Evolutionary conservation across 2,797 vertebrate genomes (phyloP).

Genomic region (Dryobates pubescens): DNA sequence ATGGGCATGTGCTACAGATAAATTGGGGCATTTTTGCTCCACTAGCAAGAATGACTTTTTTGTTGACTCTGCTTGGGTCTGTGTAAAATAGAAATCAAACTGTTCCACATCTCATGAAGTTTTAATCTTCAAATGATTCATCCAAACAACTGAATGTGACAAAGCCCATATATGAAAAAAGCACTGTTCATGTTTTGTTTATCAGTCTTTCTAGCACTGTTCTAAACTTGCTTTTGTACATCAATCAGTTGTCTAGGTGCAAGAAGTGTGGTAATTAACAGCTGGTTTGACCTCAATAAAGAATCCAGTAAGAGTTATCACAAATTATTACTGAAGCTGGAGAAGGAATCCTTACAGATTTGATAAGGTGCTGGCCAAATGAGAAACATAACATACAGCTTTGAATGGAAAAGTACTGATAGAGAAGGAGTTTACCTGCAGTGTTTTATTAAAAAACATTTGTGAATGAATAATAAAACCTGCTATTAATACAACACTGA

Average conservation of each 20-base stretch:
- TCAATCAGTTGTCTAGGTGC: neutral
- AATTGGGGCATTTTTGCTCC: neutral
- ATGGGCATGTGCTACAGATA: neutral
- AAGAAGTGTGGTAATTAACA: neutral
- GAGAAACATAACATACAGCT: neutral
- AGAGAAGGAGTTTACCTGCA: neutral
- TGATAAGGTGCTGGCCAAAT: neutral
- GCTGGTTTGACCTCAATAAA: neutral
- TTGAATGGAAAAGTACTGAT: neutral
- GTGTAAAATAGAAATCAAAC: neutral
- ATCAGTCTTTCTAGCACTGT: neutral
- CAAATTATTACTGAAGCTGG: neutral
- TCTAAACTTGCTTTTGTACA: neutral
- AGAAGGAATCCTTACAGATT: neutral
- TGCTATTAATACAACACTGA: neutral
- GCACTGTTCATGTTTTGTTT: neutral
- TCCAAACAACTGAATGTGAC: neutral
- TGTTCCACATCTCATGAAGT: neutral
- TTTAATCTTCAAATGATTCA: neutral
- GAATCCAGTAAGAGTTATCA: neutral
- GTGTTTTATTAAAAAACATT: neutral
- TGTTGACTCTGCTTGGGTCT: neutral
- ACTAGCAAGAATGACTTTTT: neutral
- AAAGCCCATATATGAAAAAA: neutral
- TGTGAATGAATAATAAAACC: neutral